These are phyloP conservation scores for Notolepis coatsorum DNA, from an alignment of 2,797 vertebrate genomes.

Conservation along the genomic window DNA sequence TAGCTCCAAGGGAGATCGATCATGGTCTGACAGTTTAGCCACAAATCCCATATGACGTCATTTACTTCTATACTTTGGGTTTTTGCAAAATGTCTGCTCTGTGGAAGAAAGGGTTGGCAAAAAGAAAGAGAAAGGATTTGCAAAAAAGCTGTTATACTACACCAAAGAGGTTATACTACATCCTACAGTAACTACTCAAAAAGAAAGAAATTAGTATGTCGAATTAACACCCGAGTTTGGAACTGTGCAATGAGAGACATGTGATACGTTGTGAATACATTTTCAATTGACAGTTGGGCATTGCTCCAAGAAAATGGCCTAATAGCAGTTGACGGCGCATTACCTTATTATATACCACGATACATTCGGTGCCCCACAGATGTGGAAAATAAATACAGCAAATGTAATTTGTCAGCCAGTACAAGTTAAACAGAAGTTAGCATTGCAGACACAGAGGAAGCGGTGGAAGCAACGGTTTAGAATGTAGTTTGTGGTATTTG, in stretches of 20 bases:
- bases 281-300: not conserved
- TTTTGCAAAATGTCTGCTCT: not conserved
- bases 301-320: not conserved
- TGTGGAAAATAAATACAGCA: constrained; percentile 26
- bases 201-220: no score
- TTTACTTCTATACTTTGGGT: not conserved
- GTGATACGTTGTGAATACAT: not conserved
- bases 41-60: not conserved
- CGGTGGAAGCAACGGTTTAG: not conserved
- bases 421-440: constrained; percentile 9
- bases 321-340: not conserved
- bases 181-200: no score
- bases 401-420: constrained; percentile 11
- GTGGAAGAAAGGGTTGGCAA: not conserved
- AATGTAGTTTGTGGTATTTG: not conserved
- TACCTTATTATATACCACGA: not conserved
- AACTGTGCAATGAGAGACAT: no score
- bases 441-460: not conserved
- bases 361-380: constrained; percentile 22
- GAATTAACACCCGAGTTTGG: no score
- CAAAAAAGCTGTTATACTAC: no score
- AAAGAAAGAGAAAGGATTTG: not conserved
- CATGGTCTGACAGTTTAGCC: constrained; percentile 2
- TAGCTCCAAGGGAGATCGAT: constrained; percentile 9
- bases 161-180: no score